Base-by-base conservation (phyloP, 2,113 vertebrate genomes). In the Fregata magnificens region DNA sequence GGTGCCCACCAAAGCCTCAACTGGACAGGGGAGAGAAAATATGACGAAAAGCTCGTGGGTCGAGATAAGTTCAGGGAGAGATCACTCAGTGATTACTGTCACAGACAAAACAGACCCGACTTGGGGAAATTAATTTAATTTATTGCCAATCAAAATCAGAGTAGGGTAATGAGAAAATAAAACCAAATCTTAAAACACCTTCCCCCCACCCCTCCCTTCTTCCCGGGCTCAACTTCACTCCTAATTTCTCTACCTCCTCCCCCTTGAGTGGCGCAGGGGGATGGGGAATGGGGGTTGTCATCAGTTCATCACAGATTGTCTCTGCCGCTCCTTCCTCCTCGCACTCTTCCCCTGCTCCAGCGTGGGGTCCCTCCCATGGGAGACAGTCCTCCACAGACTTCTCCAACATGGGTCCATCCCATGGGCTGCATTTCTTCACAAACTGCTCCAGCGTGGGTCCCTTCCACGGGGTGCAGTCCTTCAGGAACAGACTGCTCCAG, bases 341-440 rank as follows among this genome's bases (percentile, higher is more conserved):
- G 26, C n/a, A 3, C 58, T 24, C 34, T 10, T 24, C 21, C 34
- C 34, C 58, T 36, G 49, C 53, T 77, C 47, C 55, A 55, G 12
- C 1, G 0, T 26, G 29, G n/a, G 59, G 58, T n/a, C 22, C 34
- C 58, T n/a, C 34, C 58, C 34, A n/a, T 3, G 3, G 58, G 19
- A 59, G 56, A n/a, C 34, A 59, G 34, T 15, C 21, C 58, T 15
- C 21, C 58, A 59, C 6, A 4, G 22, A n/a, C 32, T 24, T 24
- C 34, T 59, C 21, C 34, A n/a, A 15, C 4, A 8, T 7, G 56
- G 12, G 56, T n/a, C 34, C 21, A 16, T 59, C 34, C 58, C 34
- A n/a, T 4, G 1, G 34, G 58, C 34, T n/a, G 9, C 34, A 59
- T 21, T n/a, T 16, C 58, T 59, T 59, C 58, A n/a, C 0, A 6